Percentiles rank a stretch among this genome's conserved stretches.
These are phyloP conservation scores for Mus caroli DNA, from an alignment of 2,797 vertebrate species.

Conservation along the genomic window DNA sequence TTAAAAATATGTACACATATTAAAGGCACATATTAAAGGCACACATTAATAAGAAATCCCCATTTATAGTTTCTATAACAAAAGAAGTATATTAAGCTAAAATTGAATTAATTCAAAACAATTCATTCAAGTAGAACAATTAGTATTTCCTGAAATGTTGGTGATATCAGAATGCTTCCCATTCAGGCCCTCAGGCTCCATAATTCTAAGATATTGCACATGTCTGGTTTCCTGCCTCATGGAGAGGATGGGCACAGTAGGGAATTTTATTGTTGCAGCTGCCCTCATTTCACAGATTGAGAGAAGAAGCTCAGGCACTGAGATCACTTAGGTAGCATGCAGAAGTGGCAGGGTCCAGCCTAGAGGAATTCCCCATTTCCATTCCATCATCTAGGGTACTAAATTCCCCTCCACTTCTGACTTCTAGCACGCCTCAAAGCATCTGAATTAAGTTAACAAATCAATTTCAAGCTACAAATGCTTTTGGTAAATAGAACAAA, in stretches of 20 bases:
- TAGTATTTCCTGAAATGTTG: background rate
- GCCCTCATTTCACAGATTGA: background rate
- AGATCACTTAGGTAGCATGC: background rate
- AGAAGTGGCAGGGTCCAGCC: background rate
- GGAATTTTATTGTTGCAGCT: too few relatives aligned
- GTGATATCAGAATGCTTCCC: background rate
- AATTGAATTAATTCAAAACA: background rate
- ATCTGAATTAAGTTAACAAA: constrained; percentile 71
- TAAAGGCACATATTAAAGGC: constrained; percentile 19
- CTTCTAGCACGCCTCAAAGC: background rate
- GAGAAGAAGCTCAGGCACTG: background rate
- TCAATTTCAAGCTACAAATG: constrained; percentile 76
- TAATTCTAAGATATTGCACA: background rate
- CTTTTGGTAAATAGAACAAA: constrained; percentile 75
- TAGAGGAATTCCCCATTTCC: background rate
- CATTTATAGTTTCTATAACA: background rate
- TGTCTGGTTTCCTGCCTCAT: background rate
- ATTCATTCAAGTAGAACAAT: background rate
- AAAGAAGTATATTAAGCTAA: background rate
- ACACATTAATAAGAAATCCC: background rate
- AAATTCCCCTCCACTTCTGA: background rate
- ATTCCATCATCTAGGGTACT: background rate
- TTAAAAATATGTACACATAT: constrained; percentile 7
- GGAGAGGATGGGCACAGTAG: background rate
- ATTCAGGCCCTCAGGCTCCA: too few relatives aligned